phyloP scores from a whole-genome alignment of 2,888 invertebrate species.

The Diplolepis rosae region DNA sequence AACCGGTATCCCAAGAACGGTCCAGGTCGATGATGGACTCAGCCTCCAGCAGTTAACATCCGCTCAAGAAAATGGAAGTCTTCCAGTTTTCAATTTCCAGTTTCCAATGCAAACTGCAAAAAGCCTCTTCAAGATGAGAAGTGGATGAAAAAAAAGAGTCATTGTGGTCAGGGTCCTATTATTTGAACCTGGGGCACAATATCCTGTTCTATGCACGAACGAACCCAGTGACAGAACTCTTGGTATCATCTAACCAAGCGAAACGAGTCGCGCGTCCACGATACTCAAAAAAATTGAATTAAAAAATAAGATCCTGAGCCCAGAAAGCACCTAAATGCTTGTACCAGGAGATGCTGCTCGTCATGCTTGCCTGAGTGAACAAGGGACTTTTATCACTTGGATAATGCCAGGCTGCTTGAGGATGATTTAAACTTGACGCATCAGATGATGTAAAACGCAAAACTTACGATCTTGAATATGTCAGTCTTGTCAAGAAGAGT shows the following conservation, averaged over 20 bases:
- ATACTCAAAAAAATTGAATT: constrained; percentile 1
- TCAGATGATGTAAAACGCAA: neutral
- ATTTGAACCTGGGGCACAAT: constrained; percentile 63
- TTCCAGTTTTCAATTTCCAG: constrained; percentile 1
- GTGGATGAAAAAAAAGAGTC: constrained; percentile 43
- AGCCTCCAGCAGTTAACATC: neutral
- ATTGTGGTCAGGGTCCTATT: constrained; percentile 66
- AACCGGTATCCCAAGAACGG: neutral
- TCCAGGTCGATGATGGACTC: neutral
- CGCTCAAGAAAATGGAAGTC: constrained; percentile 10
- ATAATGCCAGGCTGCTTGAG: neutral
- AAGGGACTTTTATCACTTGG: constrained; percentile 8
- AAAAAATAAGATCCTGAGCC: neutral
- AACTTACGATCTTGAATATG: neutral
- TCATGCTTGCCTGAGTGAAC: neutral
- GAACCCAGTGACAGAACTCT: constrained; percentile 60
- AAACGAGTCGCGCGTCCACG: constrained; percentile 49
- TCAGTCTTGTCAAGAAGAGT: neutral
- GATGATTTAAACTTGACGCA: constrained; percentile 2
- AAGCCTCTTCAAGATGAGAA: constrained; percentile 6
- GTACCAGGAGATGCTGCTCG: neutral
- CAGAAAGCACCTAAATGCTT: neutral
- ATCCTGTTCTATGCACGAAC: constrained; percentile 69
- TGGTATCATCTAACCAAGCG: constrained; percentile 54
- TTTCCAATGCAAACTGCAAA: neutral